Percentiles rank a stretch among this genome's conserved stretches.
Evolutionary conservation across 2,888 invertebrate genomes (phyloP).

Genomic region (Antheraea assamensis): DNA sequence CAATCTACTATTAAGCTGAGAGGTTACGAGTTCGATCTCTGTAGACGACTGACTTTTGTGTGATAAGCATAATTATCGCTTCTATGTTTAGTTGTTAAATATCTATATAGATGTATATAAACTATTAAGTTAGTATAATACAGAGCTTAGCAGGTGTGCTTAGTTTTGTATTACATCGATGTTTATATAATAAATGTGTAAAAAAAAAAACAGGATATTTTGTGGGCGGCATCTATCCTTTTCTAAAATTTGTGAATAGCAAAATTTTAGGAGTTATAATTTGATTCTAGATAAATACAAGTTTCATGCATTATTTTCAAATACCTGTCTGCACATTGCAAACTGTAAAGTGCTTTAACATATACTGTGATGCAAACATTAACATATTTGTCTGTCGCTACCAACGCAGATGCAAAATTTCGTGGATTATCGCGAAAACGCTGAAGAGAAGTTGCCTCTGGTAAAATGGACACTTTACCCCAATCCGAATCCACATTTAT

Average conservation of each 20-base stretch:
- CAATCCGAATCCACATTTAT: conserved; percentile 68
- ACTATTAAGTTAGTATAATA: no score
- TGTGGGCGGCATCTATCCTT: background rate
- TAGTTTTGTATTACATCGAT: no score
- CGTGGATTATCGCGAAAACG: conserved; percentile 94
- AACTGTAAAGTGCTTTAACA: conserved; percentile 31
- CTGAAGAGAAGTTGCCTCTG: conserved; percentile 96
- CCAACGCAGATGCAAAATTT: conserved; percentile 89
- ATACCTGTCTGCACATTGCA: conserved; percentile 10
- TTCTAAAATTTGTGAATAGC: no score
- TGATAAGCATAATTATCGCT: no score
- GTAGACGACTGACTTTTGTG: no score
- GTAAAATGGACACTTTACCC: conserved; percentile 84
- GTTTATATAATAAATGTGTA: background rate
- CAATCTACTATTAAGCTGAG: no score
- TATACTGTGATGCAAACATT: conserved; percentile 58
- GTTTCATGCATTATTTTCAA: conserved; percentile 13
- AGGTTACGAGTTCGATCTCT: no score
- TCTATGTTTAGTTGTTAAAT: no score
- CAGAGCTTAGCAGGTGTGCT: no score
- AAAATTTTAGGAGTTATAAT: no score
- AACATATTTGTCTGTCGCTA: conserved; percentile 78
- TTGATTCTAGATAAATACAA: background rate
- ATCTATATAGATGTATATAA: no score
- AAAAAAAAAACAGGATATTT: no score